phyloP scores from a whole-genome alignment of 92 coral and sea anemone species.

The Epizoanthus stellaris region DNA sequence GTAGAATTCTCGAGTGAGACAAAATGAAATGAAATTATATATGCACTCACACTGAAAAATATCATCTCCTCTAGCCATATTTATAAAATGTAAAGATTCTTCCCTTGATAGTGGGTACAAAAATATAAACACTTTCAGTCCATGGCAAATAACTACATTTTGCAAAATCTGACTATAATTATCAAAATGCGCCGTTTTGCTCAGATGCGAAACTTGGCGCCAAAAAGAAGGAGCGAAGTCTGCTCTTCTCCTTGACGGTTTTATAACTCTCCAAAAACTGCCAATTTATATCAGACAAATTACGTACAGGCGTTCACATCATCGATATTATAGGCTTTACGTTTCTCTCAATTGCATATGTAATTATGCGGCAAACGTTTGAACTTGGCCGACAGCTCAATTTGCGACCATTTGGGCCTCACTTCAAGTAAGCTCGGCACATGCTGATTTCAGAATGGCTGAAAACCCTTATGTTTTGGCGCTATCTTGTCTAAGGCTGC shows the following conservation, averaged over 20 bases:
- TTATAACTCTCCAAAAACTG: slow-evolving; percentile 9
- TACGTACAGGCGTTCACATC: slow-evolving; percentile 17
- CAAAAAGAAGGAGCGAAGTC: not conserved
- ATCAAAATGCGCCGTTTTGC: not conserved
- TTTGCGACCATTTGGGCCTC: slow-evolving; percentile 60
- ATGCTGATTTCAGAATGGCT: slow-evolving; percentile 20
- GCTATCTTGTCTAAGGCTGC: slow-evolving; percentile 9
- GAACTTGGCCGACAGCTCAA: slow-evolving; percentile 72
- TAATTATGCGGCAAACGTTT: slow-evolving; percentile 82
- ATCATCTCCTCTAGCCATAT: not conserved
- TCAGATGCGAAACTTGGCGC: not conserved
- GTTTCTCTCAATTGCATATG: slow-evolving; percentile 63
- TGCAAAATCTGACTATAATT: not conserved
- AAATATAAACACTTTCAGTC: not conserved
- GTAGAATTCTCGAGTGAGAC: not conserved
- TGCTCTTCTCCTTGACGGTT: slow-evolving; percentile 24
- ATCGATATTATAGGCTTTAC: slow-evolving; percentile 69
- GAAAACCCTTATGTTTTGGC: slow-evolving; percentile 14
- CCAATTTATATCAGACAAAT: slow-evolving; percentile 11
- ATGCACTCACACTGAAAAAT: slow-evolving; percentile 19
- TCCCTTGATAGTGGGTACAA: not conserved
- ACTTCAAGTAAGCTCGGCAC: not conserved
- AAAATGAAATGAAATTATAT: not conserved
- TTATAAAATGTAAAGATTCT: slow-evolving; percentile 16
- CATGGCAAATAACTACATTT: not conserved